Percentiles rank a stretch among this genome's conserved stretches.
Evolutionary conservation across 2,797 vertebrate genomes (phyloP).

Genomic region (Erpetoichthys calabaricus): DNA sequence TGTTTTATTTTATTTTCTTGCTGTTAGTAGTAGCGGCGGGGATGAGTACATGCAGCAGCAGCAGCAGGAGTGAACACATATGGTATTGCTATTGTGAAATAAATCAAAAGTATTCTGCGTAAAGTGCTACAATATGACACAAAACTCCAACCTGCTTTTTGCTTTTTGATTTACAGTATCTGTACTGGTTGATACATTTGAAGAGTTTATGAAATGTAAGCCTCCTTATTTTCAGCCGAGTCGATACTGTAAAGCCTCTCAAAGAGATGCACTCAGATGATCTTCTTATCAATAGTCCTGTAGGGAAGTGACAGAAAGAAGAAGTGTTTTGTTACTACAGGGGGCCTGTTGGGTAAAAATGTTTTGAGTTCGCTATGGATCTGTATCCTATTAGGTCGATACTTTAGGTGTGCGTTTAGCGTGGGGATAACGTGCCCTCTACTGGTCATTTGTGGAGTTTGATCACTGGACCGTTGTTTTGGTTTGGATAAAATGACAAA

Average conservation of each 20-base stretch:
- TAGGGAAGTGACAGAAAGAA: conserved; percentile 57
- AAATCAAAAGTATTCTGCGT: no score
- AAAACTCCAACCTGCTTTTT: no score
- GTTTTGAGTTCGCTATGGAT: conserved; percentile 49
- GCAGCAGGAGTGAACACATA: no score
- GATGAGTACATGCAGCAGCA: no score
- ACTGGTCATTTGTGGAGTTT: conserved; percentile 37
- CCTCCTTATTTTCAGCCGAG: conserved; percentile 10
- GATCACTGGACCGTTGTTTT: neutral
- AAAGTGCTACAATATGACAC: no score
- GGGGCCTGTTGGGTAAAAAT: conserved; percentile 55
- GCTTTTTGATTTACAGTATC: no score
- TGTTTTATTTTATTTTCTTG: no score
- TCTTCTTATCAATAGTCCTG: conserved; percentile 57
- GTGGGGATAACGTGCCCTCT: conserved; percentile 58
- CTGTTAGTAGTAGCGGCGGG: no score
- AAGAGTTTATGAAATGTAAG: no score
- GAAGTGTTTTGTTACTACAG: conserved; percentile 51
- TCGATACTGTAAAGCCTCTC: conserved; percentile 43
- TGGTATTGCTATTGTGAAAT: no score
- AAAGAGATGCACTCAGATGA: conserved; percentile 56
- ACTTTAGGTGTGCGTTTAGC: conserved; percentile 27
- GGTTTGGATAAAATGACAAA: neutral
- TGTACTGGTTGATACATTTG: no score
- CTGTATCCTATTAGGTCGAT: conserved; percentile 46